Evolutionary conservation across 2,888 invertebrate genomes (phyloP).

Genomic region (Acanthopleura granulata): DNA sequence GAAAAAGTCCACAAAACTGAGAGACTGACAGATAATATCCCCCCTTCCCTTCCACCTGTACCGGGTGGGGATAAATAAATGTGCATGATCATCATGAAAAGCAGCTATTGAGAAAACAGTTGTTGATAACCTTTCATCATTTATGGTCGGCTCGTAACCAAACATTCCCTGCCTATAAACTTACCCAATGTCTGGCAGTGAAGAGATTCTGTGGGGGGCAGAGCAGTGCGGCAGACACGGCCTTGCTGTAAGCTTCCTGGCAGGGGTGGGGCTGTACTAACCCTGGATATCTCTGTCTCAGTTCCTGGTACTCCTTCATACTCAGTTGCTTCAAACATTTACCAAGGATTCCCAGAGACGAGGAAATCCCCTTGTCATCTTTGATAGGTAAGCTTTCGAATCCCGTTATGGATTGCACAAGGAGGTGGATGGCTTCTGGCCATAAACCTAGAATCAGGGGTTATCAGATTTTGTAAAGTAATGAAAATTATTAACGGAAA

Average conservation of each 20-base stretch:
- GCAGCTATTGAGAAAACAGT: too few species aligned
- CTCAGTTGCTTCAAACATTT: conserved; percentile 29
- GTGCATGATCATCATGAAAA: too few species aligned
- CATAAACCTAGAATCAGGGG: conserved; percentile 29
- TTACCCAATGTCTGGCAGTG: conserved; percentile 2
- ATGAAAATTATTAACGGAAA: too few species aligned
- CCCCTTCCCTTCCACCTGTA: too few species aligned
- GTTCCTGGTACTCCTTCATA: conserved; percentile 25
- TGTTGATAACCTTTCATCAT: too few species aligned
- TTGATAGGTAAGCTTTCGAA: conserved; percentile 26
- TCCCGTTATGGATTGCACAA: conserved; percentile 29
- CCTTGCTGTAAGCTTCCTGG: conserved; percentile 31
- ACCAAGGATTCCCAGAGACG: conserved; percentile 31
- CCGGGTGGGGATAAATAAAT: too few species aligned
- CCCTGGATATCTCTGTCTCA: conserved; percentile 21
- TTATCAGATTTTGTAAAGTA: too few species aligned
- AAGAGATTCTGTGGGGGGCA: conserved; percentile 4
- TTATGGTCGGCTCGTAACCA: too few species aligned
- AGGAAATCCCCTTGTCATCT: conserved; percentile 35
- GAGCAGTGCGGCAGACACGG: conserved; percentile 21
- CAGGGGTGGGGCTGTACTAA: conserved; percentile 28
- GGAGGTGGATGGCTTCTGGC: conserved; percentile 33
- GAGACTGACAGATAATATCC: too few species aligned
- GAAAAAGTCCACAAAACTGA: too few species aligned
- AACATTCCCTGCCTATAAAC: neutral